Conservation (phyloP, 2,797 vertebrate genomes). For the Sparus aurata region DNA sequence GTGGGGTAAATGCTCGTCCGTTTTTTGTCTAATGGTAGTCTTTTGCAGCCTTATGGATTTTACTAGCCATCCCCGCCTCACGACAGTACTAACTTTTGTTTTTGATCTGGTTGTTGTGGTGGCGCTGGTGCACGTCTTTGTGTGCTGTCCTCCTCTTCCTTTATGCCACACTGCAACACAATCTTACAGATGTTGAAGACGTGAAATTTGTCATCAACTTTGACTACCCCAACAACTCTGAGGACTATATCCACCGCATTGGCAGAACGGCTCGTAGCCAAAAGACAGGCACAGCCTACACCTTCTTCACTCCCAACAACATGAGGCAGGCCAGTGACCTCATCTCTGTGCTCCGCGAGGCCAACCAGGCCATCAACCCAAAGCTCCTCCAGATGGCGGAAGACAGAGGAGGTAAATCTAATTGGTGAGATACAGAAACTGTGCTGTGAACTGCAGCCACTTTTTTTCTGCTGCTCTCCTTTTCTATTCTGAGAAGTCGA, state of each 20-base stretch:
- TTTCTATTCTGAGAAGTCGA: constrained; percentile 36
- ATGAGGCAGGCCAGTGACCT: constrained; percentile 98
- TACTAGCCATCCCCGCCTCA: constrained; percentile 69
- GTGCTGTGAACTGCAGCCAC: constrained; percentile 84
- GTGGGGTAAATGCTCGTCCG: constrained; percentile 69
- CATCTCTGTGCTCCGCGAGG: constrained; percentile 97
- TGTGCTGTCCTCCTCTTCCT: constrained; percentile 83
- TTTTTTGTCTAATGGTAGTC: constrained; percentile 62
- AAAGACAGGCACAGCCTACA: constrained; percentile 99
- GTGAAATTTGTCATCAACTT: constrained; percentile 99
- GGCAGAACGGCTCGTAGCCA: constrained; percentile 98
- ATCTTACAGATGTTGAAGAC: constrained; percentile 99
- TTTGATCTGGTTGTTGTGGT: constrained; percentile 99
- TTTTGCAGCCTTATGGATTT: constrained; percentile 55
- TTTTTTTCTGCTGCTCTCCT: constrained; percentile 47
- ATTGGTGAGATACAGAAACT: constrained; percentile 93
- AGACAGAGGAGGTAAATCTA: constrained; percentile 98
- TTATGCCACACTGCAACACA: constrained; percentile 90
- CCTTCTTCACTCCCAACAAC: constrained; percentile 99
- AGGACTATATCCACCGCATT: constrained; percentile 99
- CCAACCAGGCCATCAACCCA: constrained; percentile 99
- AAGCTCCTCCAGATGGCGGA: constrained; percentile 98
- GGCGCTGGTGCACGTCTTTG: constrained; percentile 90
- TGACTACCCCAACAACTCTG: constrained; percentile 99
- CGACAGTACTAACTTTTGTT: constrained; percentile 90